Evolutionary conservation across 1,140 invertebrate genomes (phyloP), one percentile per base, ranked within the genome.

Genomic region (Cyclargus thomasi): DNA sequence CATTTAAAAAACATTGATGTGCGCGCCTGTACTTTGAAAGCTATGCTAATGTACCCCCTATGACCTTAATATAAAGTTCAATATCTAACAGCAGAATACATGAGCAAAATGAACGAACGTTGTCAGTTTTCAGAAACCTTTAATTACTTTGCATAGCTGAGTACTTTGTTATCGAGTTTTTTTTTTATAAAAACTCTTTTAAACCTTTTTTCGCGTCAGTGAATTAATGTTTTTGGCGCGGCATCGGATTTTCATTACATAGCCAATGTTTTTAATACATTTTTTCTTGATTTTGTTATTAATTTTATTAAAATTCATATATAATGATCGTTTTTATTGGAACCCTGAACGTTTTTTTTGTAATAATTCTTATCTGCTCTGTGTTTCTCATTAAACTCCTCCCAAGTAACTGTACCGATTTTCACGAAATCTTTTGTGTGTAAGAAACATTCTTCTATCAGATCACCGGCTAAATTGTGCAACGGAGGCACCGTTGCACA

Each of bases 91-190:
- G 18, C 23, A 29, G 29, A 66, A 66, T 18, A 66, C 29, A 17
- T 66, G 55, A 67, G 35, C 55, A 20, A 67, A 16, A 53, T 67
- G 65, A 55, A 53, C 29, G 53, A 57, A 23, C 36, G 53, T 67
- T 67, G 65, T 62, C 55, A 67, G 57, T 67, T 59, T 67, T 67
- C 65, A 39, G 59, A 59, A 59, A 18, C 17, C 65, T 67, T 59
- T 59, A 67, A 67, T 67, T 39, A 53, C 65, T 36, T 67, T n/a
- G 55, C 55, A 18, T 35, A 20, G 17, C 65, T 59, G 55, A 10
- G 18, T 57, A 57, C 29, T 36, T 36, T 21, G 47, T 59, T 29
- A 29, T 65, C 17, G n/a, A n/a, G n/a, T 18, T 66, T 66, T 57
- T 55, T 18, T 67, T 62, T 36, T 11, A 18, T 22, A 47, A 64